phyloP scores from a whole-genome alignment of 2,113 vertebrate genomes.

The Fulmarus glacialis region DNA sequence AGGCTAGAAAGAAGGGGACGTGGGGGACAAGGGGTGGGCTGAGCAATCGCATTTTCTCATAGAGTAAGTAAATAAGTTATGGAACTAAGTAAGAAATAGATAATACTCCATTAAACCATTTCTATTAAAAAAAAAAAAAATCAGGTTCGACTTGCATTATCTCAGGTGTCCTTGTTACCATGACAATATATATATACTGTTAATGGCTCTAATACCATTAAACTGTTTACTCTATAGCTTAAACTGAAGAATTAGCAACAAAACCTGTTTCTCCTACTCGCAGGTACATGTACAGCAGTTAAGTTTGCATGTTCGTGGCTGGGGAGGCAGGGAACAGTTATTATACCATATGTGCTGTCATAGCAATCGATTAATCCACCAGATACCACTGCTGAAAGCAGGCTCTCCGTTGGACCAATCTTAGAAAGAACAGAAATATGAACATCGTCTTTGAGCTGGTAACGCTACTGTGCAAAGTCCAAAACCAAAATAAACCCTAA shows the following conservation, averaged over 20 bases:
- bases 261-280: neutral
- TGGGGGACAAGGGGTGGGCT: rapidly evolving
- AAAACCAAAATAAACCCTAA: neutral
- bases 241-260: neutral
- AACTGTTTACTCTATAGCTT: neutral
- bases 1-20: neutral
- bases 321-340: neutral
- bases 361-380: rapidly evolving
- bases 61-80: neutral
- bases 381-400: neutral
- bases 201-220: neutral
- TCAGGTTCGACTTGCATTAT: neutral
- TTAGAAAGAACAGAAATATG: neutral
- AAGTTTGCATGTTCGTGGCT: rapidly evolving
- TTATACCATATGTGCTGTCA: rapidly evolving
- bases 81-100: neutral
- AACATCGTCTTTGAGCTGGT: neutral
- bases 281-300: neutral
- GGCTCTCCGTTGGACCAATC: neutral
- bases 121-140: neutral
- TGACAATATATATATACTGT: neutral
- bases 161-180: neutral
- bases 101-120: neutral
- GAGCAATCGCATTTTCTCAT: neutral
- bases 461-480: neutral